These are phyloP conservation scores for Probosciger aterrimus DNA, from an alignment of 2,113 vertebrate genomes.

Conservation along the genomic window DNA sequence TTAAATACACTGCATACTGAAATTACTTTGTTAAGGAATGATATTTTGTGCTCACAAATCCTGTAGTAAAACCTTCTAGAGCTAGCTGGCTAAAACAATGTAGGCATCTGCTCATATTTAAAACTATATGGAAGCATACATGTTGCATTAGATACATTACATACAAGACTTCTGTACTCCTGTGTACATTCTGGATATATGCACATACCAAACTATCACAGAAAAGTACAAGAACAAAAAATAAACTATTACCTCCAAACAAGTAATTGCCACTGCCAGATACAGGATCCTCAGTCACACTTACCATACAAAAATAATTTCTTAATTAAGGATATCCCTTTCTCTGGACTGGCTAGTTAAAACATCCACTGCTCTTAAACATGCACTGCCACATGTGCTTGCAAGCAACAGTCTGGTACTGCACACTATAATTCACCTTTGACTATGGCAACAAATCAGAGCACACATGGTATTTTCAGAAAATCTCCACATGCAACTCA, in stretches of 20 bases:
- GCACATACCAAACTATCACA: neutral
- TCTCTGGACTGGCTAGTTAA: neutral
- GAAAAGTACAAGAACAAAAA: neutral
- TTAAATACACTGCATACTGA: neutral
- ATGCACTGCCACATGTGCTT: rapidly evolving
- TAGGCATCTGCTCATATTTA: neutral
- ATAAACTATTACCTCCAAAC: neutral
- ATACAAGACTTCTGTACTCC: neutral
- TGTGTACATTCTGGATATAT: neutral
- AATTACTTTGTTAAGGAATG: neutral
- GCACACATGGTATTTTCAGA: neutral
- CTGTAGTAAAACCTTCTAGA: neutral
- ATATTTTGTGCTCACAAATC: neutral
- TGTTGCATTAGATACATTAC: neutral
- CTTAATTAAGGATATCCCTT: neutral
- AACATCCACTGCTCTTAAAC: neutral
- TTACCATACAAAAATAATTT: neutral
- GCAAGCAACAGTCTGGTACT: neutral
- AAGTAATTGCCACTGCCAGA: neutral
- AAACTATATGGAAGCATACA: neutral
- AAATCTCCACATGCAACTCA: neutral
- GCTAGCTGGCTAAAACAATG: neutral
- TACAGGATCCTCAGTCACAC: neutral
- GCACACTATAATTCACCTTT: neutral
- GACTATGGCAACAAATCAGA: neutral